Evolutionary conservation across 2,113 vertebrate species (phyloP).

Genomic region (Lagopus leucura): DNA sequence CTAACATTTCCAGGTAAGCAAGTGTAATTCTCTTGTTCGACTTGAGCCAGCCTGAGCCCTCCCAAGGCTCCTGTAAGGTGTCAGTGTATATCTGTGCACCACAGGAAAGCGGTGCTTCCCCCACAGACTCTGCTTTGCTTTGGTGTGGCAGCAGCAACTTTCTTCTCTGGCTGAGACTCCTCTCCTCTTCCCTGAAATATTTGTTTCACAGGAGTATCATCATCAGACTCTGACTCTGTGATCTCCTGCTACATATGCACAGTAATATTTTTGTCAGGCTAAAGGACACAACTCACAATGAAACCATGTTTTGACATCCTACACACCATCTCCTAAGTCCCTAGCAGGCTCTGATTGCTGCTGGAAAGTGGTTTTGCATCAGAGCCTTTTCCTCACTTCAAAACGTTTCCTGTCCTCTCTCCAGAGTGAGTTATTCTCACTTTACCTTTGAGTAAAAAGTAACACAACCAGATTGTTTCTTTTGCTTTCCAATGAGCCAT

Average conservation of each 20-base stretch:
- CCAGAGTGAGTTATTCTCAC: not conserved
- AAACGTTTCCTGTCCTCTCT: not conserved
- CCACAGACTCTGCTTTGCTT: not conserved
- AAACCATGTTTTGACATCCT: slow-evolving; percentile 63
- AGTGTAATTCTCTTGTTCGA: not conserved
- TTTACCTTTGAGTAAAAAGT: slow-evolving; percentile 49
- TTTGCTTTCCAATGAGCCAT: not conserved
- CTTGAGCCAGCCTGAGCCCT: not conserved
- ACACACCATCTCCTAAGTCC: slow-evolving; percentile 41
- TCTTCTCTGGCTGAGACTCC: slow-evolving; percentile 13
- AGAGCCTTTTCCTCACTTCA: slow-evolving; percentile 5
- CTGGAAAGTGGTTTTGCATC: slow-evolving; percentile 47
- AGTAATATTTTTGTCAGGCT: slow-evolving; percentile 38
- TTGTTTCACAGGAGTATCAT: slow-evolving; percentile 17
- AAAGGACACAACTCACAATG: slow-evolving; percentile 58
- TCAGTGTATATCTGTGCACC: not conserved
- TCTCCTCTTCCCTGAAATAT: slow-evolving; percentile 1
- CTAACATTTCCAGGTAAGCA: not conserved
- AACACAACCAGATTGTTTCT: not conserved
- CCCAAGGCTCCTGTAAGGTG: not conserved
- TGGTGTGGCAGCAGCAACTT: slow-evolving; percentile 52
- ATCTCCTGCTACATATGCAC: slow-evolving; percentile 42
- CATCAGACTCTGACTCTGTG: not conserved
- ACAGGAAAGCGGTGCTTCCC: not conserved
- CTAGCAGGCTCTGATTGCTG: slow-evolving; percentile 39